Evolutionary conservation across 2,113 vertebrate genomes (phyloP).

Genomic region (Ciconia boyciana): DNA sequence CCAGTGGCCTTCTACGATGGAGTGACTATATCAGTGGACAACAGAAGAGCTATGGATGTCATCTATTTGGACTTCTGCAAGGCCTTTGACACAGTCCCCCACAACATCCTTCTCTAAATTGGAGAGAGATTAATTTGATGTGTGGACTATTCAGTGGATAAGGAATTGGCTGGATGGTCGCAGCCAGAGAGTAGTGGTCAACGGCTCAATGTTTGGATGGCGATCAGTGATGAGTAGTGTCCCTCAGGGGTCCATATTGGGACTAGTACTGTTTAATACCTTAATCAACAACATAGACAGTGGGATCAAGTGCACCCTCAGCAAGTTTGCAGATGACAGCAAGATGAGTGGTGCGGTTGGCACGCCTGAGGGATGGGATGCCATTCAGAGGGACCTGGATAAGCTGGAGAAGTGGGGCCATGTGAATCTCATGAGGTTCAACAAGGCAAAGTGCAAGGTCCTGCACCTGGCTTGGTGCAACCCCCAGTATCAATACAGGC

Average conservation of each 20-base stretch:
- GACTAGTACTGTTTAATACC: neutral
- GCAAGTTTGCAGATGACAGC: neutral
- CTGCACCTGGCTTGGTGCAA: neutral
- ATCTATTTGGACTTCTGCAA: too few relatives aligned
- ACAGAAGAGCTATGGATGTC: too few relatives aligned
- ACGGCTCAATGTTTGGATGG: neutral
- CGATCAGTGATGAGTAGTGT: neutral
- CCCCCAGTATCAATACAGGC: neutral
- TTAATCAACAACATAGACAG: neutral
- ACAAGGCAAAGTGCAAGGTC: neutral
- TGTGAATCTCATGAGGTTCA: neutral
- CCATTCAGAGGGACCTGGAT: neutral
- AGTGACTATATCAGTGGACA: neutral
- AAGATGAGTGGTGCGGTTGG: too few relatives aligned
- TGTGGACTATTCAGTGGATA: fast-evolving
- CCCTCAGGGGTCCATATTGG: neutral
- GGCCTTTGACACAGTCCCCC: too few relatives aligned
- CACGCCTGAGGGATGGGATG: fast-evolving
- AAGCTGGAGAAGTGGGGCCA: too few relatives aligned
- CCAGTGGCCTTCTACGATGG: neutral
- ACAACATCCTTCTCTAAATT: too few relatives aligned
- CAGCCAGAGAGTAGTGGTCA: neutral
- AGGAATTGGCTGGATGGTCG: neutral
- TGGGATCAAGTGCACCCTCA: neutral
- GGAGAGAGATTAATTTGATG: neutral